phyloP scores from a whole-genome alignment of 1,140 invertebrate species.

The honey bee (Apis mellifera) region Amel_HAv3.1 CM009932.2:15183501-15184000 shows the following conservation, averaged over 20 bases:
- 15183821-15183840: background rate
- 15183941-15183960: background rate
- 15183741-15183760: constrained; percentile 17
- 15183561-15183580: background rate
- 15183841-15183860: background rate
- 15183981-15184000: background rate
- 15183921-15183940: background rate
- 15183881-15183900: background rate
- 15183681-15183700: constrained; percentile 50
- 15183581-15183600: background rate
- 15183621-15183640: constrained; percentile 40
- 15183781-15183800: background rate
- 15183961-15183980: background rate
- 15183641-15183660: constrained; percentile 19
- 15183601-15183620: background rate
- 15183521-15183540: background rate
- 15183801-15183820: rapidly evolving
- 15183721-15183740: background rate
- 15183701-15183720: constrained; percentile 23
- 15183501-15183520: constrained; percentile 18
- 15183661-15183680: background rate
- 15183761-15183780: background rate
- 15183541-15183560: background rate
- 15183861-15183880: background rate
- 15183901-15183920: background rate